A percentile compares a stretch with the other conserved stretches of the same genome.
phyloP scores from a whole-genome alignment of 2,113 vertebrate species.

The Callionymus lyra region DNA sequence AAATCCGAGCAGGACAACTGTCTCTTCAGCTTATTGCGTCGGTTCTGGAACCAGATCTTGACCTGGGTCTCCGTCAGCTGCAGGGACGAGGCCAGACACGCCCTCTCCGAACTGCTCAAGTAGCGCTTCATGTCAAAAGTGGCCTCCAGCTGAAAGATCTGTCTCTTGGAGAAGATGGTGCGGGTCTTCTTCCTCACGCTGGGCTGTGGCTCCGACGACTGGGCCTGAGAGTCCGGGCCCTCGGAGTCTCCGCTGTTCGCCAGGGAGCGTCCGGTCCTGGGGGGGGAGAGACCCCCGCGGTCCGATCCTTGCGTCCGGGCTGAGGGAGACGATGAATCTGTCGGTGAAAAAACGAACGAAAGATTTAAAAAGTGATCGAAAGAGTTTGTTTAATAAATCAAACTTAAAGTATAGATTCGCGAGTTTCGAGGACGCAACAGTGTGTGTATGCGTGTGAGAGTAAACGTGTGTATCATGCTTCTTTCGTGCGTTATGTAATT shows the following conservation, averaged over 20 bases:
- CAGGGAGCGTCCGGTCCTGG: no score
- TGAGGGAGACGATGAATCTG: no score
- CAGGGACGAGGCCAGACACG: constrained; percentile 67
- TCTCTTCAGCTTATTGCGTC: constrained; percentile 74
- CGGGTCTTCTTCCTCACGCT: constrained; percentile 74
- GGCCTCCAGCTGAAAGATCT: constrained; percentile 78
- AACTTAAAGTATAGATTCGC: no score
- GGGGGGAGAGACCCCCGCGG: no score
- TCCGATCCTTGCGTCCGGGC: no score
- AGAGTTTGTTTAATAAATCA: no score
- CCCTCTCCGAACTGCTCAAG: constrained; percentile 76
- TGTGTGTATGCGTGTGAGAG: no score
- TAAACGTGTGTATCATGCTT: no score
- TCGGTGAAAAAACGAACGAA: no score
- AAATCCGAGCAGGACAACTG: constrained; percentile 66
- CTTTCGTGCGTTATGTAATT: no score
- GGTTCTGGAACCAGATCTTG: constrained; percentile 78
- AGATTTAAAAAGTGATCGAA: no score
- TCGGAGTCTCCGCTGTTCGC: background rate
- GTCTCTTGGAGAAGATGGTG: constrained; percentile 80
- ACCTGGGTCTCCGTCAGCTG: constrained; percentile 75
- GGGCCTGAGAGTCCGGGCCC: background rate
- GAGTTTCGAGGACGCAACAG: no score
- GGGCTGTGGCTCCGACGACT: constrained; percentile 21
- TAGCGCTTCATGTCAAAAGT: constrained; percentile 79